A percentile compares a stretch with the other conserved stretches of the same genome.
These are phyloP conservation scores for Cynocephalus volans DNA, from an alignment of 2,113 vertebrate species.

Conservation along the genomic window DNA sequence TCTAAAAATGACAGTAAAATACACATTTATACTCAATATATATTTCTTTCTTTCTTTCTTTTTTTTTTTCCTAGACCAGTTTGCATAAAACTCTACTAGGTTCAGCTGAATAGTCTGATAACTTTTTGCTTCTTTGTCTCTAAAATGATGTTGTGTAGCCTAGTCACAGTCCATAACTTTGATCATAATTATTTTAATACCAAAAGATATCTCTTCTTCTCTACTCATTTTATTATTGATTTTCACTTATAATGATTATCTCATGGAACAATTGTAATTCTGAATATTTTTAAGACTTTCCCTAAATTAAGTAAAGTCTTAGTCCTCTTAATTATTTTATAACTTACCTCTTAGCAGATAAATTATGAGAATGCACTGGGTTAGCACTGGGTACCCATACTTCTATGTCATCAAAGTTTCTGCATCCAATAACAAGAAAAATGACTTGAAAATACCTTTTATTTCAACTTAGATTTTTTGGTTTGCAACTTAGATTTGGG, in stretches of 20 bases:
- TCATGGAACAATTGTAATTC: neutral
- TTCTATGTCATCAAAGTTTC: neutral
- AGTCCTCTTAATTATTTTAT: neutral
- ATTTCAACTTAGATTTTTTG: neutral
- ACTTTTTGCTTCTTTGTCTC: neutral
- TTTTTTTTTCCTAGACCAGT: neutral
- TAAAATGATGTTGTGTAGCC: neutral
- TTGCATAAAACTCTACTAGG: neutral
- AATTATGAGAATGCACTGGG: neutral
- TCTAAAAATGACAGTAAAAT: neutral
- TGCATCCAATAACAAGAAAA: neutral
- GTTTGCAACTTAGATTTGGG: neutral
- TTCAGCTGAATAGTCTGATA: neutral
- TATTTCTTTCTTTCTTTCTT: neutral
- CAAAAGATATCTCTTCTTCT: neutral
- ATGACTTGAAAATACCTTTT: neutral
- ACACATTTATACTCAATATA: neutral
- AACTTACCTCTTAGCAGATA: neutral
- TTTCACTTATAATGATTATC: neutral
- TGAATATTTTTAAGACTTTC: neutral
- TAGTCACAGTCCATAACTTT: neutral
- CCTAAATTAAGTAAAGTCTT: slow-evolving; percentile 1
- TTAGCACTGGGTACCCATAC: neutral
- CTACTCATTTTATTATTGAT: neutral
- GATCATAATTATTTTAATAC: neutral